These are phyloP conservation scores for Montifringilla adamsi DNA, from an alignment of 2,113 vertebrate genomes.

Conservation along the genomic window DNA sequence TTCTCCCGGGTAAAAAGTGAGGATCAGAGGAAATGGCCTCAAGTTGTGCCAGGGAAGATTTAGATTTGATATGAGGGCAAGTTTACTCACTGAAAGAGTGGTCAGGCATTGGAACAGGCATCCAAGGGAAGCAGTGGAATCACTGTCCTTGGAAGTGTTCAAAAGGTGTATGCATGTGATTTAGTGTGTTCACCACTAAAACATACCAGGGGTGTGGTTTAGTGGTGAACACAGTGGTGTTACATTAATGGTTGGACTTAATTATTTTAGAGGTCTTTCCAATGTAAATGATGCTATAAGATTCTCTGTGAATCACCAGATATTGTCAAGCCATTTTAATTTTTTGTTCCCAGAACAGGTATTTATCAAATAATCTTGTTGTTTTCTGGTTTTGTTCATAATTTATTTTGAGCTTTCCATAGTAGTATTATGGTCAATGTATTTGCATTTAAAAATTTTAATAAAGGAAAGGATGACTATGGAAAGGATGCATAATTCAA, in stretches of 20 bases:
- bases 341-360: not conserved
- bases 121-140: not conserved
- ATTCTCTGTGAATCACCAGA: not conserved
- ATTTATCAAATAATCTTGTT: not conserved
- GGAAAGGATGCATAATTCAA: not conserved
- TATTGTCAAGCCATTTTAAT: not conserved
- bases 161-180: not conserved
- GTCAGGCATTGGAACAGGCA: not conserved
- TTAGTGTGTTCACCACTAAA: too few species aligned
- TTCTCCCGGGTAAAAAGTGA: not conserved
- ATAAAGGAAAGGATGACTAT: not conserved
- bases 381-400: not conserved
- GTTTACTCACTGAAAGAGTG: not conserved
- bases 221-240: not conserved
- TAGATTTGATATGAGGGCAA: not conserved
- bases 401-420: not conserved
- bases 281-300: not conserved
- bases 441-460: not conserved
- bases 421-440: not conserved
- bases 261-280: not conserved
- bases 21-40: not conserved
- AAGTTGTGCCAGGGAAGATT: not conserved
- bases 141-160: not conserved
- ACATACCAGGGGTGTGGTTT: not conserved
- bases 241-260: fast-evolving